A percentile compares a stretch with the other conserved stretches of the same genome.
phyloP scores from a whole-genome alignment of 2,797 vertebrate genomes.

The Myotis vivesi region DNA sequence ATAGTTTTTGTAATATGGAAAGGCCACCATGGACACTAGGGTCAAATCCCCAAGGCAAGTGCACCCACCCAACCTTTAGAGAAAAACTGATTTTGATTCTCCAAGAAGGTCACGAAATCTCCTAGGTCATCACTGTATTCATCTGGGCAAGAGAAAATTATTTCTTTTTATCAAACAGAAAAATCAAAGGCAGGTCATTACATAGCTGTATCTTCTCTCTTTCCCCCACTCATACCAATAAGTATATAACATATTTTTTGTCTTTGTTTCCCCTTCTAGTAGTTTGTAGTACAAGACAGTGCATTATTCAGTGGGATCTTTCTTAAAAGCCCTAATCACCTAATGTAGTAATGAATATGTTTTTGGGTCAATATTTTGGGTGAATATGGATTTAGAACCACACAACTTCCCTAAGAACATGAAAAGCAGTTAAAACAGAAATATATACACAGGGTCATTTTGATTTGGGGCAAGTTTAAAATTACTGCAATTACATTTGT shows the following conservation, averaged over 20 bases:
- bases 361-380: not conserved
- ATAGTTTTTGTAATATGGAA: not conserved
- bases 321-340: not conserved
- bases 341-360: not conserved
- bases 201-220: not conserved
- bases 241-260: not conserved
- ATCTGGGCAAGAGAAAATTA: not conserved
- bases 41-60: not conserved
- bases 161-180: constrained; percentile 16
- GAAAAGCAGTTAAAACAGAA: constrained; percentile 13
- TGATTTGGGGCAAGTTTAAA: not conserved
- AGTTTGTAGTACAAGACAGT: not conserved
- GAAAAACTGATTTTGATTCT: constrained; percentile 38
- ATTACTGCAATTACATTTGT: not conserved
- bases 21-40: not conserved
- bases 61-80: not conserved
- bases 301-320: not conserved
- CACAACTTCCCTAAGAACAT: not conserved
- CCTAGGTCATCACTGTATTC: not conserved
- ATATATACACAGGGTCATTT: not conserved
- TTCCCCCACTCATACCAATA: not conserved
- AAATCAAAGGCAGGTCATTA: not conserved
- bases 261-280: not conserved
- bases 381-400: not conserved
- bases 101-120: not conserved